These are phyloP conservation scores for Glomeris marginata DNA, from an alignment of 2,888 invertebrate genomes.

Conservation along the genomic window DNA sequence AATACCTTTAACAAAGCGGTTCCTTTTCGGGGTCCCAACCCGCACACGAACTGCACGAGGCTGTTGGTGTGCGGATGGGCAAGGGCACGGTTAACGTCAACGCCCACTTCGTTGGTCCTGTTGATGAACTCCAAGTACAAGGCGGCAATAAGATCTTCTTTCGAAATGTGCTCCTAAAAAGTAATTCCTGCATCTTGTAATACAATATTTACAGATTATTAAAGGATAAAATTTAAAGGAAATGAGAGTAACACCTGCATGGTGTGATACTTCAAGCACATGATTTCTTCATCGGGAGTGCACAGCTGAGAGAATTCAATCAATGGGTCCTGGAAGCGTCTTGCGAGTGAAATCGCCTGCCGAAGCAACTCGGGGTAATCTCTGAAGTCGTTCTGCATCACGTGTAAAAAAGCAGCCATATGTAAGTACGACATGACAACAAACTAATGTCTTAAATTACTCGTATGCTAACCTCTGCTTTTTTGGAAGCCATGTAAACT, in stretches of 20 bases:
- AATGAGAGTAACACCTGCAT: too few relatives aligned
- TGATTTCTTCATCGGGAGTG: slow-evolving; percentile 88
- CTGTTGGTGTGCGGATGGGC: slow-evolving; percentile 74
- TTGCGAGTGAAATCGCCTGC: slow-evolving; percentile 83
- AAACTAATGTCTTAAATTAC: background rate
- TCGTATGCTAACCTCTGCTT: slow-evolving; percentile 44
- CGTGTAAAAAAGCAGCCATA: background rate
- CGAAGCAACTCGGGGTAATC: slow-evolving; percentile 82
- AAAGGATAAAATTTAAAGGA: background rate
- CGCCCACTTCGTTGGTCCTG: slow-evolving; percentile 93
- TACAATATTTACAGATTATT: too few relatives aligned
- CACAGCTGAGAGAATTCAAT: slow-evolving; percentile 93
- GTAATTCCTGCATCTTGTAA: too few relatives aligned
- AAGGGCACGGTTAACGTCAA: slow-evolving; percentile 88
- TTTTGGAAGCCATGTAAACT: slow-evolving; percentile 77
- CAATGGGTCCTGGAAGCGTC: slow-evolving; percentile 86
- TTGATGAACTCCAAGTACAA: slow-evolving; percentile 79
- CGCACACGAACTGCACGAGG: slow-evolving; percentile 91
- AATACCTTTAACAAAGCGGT: slow-evolving; percentile 55
- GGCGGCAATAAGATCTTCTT: slow-evolving; percentile 72
- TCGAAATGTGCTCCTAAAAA: slow-evolving; percentile 38
- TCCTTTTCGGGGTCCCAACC: slow-evolving; percentile 89
- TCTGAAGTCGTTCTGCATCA: slow-evolving; percentile 57
- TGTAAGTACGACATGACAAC: too few relatives aligned
- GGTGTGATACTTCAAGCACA: slow-evolving; percentile 83